A percentile compares a stretch with the other conserved stretches of the same genome.
phyloP scores from a whole-genome alignment of 2,888 invertebrate species.

The Mimachlamys varia region DNA sequence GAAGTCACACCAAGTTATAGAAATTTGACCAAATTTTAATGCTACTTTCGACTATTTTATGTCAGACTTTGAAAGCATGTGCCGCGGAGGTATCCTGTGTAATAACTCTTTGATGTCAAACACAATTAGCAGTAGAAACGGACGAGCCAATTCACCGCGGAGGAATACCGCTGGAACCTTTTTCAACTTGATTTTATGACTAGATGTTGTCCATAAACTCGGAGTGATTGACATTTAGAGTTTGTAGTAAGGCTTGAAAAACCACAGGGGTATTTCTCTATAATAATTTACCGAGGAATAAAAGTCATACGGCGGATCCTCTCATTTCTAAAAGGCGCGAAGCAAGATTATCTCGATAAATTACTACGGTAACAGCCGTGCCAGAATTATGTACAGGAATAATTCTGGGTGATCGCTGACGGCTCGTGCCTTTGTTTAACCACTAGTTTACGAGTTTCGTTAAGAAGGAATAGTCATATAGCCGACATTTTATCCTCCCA shows the following conservation, averaged over 20 bases:
- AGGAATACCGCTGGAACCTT: slow-evolving; percentile 24
- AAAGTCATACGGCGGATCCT: slow-evolving; percentile 24
- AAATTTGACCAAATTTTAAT: slow-evolving; percentile 42
- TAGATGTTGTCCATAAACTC: slow-evolving; percentile 18
- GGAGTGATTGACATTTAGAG: slow-evolving; percentile 13
- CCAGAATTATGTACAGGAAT: slow-evolving; percentile 1
- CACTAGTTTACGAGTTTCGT: background rate
- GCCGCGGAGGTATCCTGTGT: slow-evolving; percentile 19
- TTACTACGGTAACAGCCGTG: background rate
- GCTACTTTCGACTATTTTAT: slow-evolving; percentile 15
- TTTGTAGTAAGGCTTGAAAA: slow-evolving; percentile 33
- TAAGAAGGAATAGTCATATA: background rate
- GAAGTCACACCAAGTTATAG: slow-evolving; percentile 38
- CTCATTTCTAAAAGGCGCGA: slow-evolving; percentile 36
- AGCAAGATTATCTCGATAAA: slow-evolving; percentile 31
- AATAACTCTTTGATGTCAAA: slow-evolving; percentile 36
- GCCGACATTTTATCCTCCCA: slow-evolving; percentile 6
- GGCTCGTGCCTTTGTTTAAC: slow-evolving; percentile 5
- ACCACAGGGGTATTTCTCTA: slow-evolving; percentile 28
- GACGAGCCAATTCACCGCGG: slow-evolving; percentile 31
- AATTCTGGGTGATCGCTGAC: background rate
- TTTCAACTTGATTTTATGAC: slow-evolving; percentile 31
- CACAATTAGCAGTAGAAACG: slow-evolving; percentile 26
- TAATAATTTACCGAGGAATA: slow-evolving; percentile 28
- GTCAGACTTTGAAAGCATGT: slow-evolving; percentile 34